These are phyloP conservation scores for Popillia japonica DNA, from an alignment of 1,140 invertebrate species.

Conservation along the genomic window DNA sequence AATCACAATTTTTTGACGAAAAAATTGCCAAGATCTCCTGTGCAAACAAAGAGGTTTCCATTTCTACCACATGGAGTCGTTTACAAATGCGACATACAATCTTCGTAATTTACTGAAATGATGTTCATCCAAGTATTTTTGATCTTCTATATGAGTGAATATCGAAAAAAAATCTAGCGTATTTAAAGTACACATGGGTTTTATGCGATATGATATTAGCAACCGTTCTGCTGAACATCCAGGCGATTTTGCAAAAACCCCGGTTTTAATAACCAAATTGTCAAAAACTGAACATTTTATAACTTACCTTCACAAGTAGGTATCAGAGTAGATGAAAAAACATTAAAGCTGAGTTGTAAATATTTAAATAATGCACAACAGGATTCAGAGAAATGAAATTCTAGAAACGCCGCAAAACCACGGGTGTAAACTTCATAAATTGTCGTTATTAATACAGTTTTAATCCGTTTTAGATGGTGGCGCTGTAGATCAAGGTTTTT, in stretches of 20 bases:
- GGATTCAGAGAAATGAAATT: conserved; percentile 39
- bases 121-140: conserved; percentile 16
- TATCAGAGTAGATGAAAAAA: conserved; percentile 35
- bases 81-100: conserved; percentile 25
- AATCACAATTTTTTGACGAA: conserved; percentile 28
- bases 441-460: conserved; percentile 45
- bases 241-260: conserved; percentile 3
- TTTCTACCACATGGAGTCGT: conserved; percentile 48
- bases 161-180: background rate
- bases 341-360: conserved; percentile 43
- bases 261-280: conserved; percentile 40
- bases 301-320: conserved; percentile 41
- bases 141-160: conserved; percentile 11
- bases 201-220: conserved; percentile 41
- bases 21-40: conserved; percentile 33
- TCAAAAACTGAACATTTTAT: conserved; percentile 45
- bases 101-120: conserved; percentile 9
- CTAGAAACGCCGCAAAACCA: conserved; percentile 50
- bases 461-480: conserved; percentile 42
- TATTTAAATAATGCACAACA: conserved; percentile 37
- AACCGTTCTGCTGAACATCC: conserved; percentile 7
- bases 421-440: conserved; percentile 53
- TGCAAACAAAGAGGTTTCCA: conserved; percentile 53
- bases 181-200: conserved; percentile 37
- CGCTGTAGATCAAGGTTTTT: conserved; percentile 39